Evolutionary conservation across 1,140 invertebrate species (phyloP), one percentile per base, ranked within the genome.

Genomic region (Copidosoma floridanum): DNA sequence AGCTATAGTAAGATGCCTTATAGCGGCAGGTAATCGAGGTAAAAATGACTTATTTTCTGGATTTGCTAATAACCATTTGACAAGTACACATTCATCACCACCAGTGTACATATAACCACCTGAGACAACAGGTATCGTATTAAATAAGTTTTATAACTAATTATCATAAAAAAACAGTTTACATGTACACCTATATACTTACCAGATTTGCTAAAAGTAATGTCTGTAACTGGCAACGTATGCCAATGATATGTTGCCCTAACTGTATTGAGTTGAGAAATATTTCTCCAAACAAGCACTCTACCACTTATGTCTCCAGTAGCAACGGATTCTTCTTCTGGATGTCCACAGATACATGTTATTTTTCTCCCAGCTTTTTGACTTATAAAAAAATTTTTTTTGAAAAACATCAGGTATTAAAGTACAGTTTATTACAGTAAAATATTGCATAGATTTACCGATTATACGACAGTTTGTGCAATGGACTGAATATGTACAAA

Each of bases 231-330:
- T 56, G 88, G 83, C 56, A 91, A 80, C 14, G 86, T 85, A 77
- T 94, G 92, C 92, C 92, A 94, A 72, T 94, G 91, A 68, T 85
- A 86, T 18, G 85, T 76, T 11, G 83, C 77, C 69, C 82, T 81
- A n/a, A 78, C 71, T 21, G 82, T 75, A 65, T 70, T 65, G 60
- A 63, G 35, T 47, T 71, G 32, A 46, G 68, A 63, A 77, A 81
- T 61, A 57, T 84, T 78, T 64, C 81, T 83, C 86, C 88, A 92
- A 26, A 92, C 65, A 21, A 86, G 56, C 26, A 92, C 84, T 57
- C 85, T 75, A 2, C 92, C 92, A 60, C 75, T 81, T 32, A 77
- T 74, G 77, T 91, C 88, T 37, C 90, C 91, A 14, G 85, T 88
- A 5, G 89, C 88, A 5, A 91, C 77, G 65, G 83, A 77, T 67